phyloP scores from a whole-genome alignment of 2,888 invertebrate species.

The Dolomedes plantarius region DNA sequence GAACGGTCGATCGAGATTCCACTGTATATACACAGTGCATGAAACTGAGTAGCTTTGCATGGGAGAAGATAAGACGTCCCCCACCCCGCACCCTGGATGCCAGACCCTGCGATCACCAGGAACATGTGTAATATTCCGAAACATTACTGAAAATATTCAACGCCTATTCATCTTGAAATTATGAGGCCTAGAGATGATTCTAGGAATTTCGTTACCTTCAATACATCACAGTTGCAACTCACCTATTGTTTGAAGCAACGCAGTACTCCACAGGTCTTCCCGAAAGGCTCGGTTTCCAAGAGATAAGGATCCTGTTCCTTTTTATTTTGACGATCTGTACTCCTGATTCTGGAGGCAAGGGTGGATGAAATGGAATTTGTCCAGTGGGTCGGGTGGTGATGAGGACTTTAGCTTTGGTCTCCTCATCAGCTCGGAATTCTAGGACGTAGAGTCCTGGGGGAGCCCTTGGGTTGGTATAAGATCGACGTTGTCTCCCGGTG shows the following conservation, averaged over 20 bases:
- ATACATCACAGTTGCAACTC: no score
- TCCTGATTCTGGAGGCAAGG: constrained; percentile 64
- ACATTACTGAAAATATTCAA: no score
- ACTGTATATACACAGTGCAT: no score
- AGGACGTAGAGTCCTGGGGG: constrained; percentile 52
- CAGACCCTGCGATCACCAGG: no score
- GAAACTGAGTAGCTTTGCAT: no score
- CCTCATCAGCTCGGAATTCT: constrained; percentile 44
- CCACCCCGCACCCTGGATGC: no score
- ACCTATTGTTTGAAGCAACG: constrained; percentile 75
- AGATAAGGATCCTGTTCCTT: constrained; percentile 71
- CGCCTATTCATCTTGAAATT: no score
- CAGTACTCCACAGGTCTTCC: constrained; percentile 77
- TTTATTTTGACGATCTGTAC: constrained; percentile 71
- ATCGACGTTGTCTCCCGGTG: constrained; percentile 35
- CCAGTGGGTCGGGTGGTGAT: constrained; percentile 40
- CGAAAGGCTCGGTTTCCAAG: constrained; percentile 74
- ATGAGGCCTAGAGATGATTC: no score
- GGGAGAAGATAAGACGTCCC: no score
- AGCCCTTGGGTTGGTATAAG: constrained; percentile 54
- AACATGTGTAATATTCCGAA: no score
- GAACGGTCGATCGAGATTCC: no score
- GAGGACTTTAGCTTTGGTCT: constrained; percentile 34
- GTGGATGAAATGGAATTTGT: constrained; percentile 60
- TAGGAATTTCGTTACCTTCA: no score